Conservation (phyloP, 2,797 vertebrate genomes). For the Sternarchorhynchus goeldii region DNA sequence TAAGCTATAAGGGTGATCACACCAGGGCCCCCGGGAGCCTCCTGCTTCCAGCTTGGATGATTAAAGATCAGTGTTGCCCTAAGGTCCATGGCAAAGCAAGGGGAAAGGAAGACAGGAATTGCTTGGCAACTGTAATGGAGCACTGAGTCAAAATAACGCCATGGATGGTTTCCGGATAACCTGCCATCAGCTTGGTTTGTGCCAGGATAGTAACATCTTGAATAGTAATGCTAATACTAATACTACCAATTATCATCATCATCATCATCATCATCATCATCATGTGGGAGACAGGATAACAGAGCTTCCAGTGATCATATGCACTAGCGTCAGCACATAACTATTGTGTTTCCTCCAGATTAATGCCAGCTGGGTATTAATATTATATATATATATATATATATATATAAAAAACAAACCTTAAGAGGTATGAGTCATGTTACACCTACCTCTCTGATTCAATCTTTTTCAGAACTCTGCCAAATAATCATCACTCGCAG, state of each 20-base stretch:
- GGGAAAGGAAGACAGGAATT: neutral
- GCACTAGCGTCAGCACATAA: neutral
- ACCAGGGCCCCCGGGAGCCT: conserved; percentile 34
- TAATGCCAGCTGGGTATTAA: neutral
- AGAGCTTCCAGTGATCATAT: too few species aligned
- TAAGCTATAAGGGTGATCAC: conserved; percentile 26
- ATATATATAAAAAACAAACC: conserved; percentile 15
- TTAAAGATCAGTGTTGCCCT: conserved; percentile 24
- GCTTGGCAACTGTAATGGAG: neutral
- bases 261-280: too few species aligned
- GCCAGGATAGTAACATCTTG: neutral
- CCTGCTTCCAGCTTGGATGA: neutral
- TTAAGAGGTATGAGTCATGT: conserved; percentile 55
- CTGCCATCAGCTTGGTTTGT: neutral
- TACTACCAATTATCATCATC: neutral
- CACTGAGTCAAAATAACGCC: conserved; percentile 5
- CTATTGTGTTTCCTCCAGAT: neutral
- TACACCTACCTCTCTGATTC: conserved; percentile 57
- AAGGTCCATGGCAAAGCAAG: neutral
- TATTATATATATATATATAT: conserved; percentile 4
- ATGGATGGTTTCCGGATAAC: neutral
- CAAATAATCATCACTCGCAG: conserved; percentile 47
- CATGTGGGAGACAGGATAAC: too few species aligned
- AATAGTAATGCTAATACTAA: neutral
- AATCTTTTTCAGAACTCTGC: conserved; percentile 48